Conservation (phyloP, 2,113 vertebrate species). For the Anhinga rufa region DNA sequence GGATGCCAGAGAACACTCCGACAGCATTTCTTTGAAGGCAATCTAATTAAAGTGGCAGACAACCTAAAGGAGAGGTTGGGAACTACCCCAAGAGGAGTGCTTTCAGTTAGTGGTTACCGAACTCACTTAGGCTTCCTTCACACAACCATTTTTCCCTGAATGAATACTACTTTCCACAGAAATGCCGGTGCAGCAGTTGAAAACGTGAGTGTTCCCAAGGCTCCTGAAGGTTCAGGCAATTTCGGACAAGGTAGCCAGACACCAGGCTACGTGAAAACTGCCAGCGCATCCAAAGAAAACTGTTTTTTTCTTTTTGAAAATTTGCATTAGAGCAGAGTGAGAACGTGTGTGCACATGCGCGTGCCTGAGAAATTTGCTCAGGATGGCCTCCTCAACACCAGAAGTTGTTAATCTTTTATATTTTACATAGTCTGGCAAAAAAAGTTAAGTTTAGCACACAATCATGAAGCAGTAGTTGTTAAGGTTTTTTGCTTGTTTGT, state of each 20-base stretch:
- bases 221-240: background rate
- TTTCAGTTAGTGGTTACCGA: background rate
- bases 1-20: background rate
- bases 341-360: accelerated
- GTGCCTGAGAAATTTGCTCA: background rate
- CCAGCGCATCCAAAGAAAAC: background rate
- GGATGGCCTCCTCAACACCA: background rate
- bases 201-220: background rate
- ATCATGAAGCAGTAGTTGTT: background rate
- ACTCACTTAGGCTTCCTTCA: background rate
- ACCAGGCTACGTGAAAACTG: background rate
- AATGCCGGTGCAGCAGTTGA: background rate
- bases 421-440: background rate
- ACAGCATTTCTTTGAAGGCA: background rate
- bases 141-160: background rate
- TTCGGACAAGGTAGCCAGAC: background rate
- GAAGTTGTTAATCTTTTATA: background rate
- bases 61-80: background rate
- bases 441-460: background rate
- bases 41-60: background rate
- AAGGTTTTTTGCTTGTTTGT: background rate
- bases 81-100: background rate
- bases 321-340: background rate
- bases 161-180: background rate
- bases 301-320: background rate